phyloP scores from a whole-genome alignment of 2,888 invertebrate genomes.

The Ochlodes sylvanus region DNA sequence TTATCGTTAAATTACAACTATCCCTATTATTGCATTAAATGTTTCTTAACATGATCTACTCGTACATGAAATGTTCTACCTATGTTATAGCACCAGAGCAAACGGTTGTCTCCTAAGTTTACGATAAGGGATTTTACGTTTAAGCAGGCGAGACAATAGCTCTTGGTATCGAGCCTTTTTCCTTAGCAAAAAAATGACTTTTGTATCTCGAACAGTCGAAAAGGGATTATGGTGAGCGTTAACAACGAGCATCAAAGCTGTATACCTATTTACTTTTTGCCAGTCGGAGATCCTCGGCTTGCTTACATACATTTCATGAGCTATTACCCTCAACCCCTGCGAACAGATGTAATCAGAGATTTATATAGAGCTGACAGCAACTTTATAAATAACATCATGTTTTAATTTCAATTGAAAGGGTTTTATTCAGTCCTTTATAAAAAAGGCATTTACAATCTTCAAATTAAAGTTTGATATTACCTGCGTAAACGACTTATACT shows the following conservation, averaged over 20 bases:
- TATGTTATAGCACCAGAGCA: not conserved
- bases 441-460: too few species aligned
- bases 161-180: slow-evolving; percentile 44
- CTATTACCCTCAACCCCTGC: slow-evolving; percentile 78
- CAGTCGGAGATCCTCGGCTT: slow-evolving; percentile 67
- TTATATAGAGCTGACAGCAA: slow-evolving; percentile 50
- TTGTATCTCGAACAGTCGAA: slow-evolving; percentile 61
- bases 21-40: too few species aligned
- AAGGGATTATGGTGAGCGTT: slow-evolving; percentile 67
- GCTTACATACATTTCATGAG: slow-evolving; percentile 85
- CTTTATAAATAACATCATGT: too few species aligned
- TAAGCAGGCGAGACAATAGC: slow-evolving; percentile 37
- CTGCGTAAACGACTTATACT: too few species aligned
- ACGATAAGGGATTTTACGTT: slow-evolving; percentile 13
- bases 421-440: too few species aligned
- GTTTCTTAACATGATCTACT: too few species aligned
- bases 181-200: slow-evolving; percentile 61
- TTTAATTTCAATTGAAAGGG: too few species aligned
- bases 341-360: slow-evolving; percentile 49
- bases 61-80: too few species aligned
- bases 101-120: not conserved
- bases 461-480: too few species aligned
- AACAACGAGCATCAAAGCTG: slow-evolving; percentile 68
- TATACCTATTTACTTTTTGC: slow-evolving; percentile 64
- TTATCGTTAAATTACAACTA: too few species aligned